These are phyloP conservation scores for Gymnorhina tibicen DNA, from an alignment of 2,113 vertebrate genomes.

Conservation along the genomic window DNA sequence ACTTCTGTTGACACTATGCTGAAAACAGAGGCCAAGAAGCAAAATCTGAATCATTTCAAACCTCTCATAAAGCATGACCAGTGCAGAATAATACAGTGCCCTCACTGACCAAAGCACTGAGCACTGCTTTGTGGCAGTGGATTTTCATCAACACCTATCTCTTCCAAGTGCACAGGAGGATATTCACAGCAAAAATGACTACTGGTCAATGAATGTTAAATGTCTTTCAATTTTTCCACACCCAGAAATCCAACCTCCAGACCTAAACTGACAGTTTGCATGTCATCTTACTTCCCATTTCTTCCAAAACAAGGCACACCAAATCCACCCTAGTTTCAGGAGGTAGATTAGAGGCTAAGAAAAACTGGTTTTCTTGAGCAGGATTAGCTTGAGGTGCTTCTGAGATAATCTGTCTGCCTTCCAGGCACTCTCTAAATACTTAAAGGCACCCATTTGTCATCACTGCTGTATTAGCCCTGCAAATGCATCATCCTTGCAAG, in stretches of 20 bases:
- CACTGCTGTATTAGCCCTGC: constrained; percentile 14
- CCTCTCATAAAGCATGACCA: neutral
- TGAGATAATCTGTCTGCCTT: constrained; percentile 51
- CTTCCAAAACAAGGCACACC: neutral
- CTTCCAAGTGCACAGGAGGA: neutral
- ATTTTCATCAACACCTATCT: neutral
- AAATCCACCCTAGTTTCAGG: constrained; percentile 23
- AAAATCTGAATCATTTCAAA: neutral
- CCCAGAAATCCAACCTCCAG: neutral
- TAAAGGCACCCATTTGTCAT: constrained; percentile 34
- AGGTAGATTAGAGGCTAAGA: constrained; percentile 34
- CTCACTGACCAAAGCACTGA: neutral
- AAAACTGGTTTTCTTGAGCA: constrained; percentile 45
- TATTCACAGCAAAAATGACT: neutral
- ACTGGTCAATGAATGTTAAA: neutral
- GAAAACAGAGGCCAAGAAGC: neutral
- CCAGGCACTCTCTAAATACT: constrained; percentile 46
- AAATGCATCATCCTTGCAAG: neutral
- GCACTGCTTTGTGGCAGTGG: neutral
- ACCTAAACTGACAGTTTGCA: neutral
- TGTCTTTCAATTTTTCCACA: neutral
- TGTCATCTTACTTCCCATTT: neutral
- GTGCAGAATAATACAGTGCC: neutral
- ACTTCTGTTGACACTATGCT: neutral
- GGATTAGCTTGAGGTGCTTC: constrained; percentile 47